A percentile compares a stretch with the other conserved stretches of the same genome.
phyloP scores from a whole-genome alignment of 2,113 vertebrate genomes.

The Lutjanus erythropterus region DNA sequence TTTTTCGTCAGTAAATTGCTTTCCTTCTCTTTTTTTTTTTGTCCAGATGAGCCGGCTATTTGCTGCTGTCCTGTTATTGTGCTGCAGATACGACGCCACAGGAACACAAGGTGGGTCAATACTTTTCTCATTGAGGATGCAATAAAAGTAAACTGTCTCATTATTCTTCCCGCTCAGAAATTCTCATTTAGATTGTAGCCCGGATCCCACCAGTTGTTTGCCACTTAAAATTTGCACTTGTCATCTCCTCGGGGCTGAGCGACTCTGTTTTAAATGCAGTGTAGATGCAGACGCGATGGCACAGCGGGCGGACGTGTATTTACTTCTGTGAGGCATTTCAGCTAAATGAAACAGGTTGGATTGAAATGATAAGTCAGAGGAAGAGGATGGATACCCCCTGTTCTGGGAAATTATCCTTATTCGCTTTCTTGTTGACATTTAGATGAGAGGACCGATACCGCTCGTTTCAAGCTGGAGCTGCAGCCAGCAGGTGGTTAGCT shows the following conservation, averaged over 20 bases:
- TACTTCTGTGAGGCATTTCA: not conserved
- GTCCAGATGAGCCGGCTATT: constrained; percentile 55
- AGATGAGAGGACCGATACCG: not conserved
- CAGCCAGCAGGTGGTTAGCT: not conserved
- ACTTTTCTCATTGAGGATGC: constrained; percentile 73
- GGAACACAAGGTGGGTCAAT: constrained; percentile 72
- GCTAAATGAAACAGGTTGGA: not conserved
- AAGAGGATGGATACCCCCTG: not conserved
- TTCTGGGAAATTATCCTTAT: not conserved
- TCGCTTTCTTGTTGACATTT: not conserved
- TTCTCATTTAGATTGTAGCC: constrained; percentile 70
- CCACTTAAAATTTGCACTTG: constrained; percentile 43
- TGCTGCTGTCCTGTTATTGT: constrained; percentile 63
- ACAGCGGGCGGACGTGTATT: constrained; percentile 5
- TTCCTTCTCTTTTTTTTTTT: constrained; percentile 17
- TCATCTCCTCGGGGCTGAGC: constrained; percentile 42
- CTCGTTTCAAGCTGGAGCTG: not conserved
- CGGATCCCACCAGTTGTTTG: constrained; percentile 44
- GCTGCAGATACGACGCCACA: constrained; percentile 55
- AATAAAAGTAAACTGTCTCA: constrained; percentile 72
- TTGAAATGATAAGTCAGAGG: not conserved
- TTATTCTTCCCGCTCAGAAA: constrained; percentile 71
- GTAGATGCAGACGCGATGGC: not conserved
- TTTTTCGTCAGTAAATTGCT: constrained; percentile 69
- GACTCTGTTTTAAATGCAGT: constrained; percentile 28